Percentiles rank a stretch among this genome's conserved stretches.
Conservation (phyloP, 2,797 vertebrate genomes). For the Oceanodroma leucorhoa region DNA sequence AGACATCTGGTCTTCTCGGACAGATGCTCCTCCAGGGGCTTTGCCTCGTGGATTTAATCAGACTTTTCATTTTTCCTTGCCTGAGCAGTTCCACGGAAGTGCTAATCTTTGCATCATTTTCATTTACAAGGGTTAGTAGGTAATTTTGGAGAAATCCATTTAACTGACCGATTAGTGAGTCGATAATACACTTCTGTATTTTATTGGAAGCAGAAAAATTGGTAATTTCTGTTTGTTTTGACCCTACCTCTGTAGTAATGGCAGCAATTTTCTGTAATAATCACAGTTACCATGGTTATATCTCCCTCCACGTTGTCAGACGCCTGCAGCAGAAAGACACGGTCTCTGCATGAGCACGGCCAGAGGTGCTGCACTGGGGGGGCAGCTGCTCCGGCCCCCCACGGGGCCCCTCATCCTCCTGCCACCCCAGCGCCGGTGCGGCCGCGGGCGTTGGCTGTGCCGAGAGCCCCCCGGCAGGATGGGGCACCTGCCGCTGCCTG, state of each 20-base stretch:
- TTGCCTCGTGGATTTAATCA: background rate
- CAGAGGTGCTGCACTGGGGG: background rate
- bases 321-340: background rate
- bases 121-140: background rate
- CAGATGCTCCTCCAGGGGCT: fast-evolving
- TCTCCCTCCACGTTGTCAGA: background rate
- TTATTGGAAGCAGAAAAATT: background rate
- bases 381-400: background rate
- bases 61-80: background rate
- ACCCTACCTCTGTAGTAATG: background rate
- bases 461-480: background rate
- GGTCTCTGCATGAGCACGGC: background rate
- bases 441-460: background rate
- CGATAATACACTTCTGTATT: background rate
- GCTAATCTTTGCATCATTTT: background rate
- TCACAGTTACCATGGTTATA: constrained; percentile 31
- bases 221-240: constrained; percentile 45
- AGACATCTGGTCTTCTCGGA: background rate
- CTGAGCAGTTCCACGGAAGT: background rate
- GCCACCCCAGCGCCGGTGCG: background rate
- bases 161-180: background rate
- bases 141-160: background rate
- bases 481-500: background rate
- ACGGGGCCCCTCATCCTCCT: fast-evolving
- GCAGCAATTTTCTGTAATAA: background rate